Conservation (phyloP, 2,888 invertebrate genomes). For the Cryptus armator region DNA sequence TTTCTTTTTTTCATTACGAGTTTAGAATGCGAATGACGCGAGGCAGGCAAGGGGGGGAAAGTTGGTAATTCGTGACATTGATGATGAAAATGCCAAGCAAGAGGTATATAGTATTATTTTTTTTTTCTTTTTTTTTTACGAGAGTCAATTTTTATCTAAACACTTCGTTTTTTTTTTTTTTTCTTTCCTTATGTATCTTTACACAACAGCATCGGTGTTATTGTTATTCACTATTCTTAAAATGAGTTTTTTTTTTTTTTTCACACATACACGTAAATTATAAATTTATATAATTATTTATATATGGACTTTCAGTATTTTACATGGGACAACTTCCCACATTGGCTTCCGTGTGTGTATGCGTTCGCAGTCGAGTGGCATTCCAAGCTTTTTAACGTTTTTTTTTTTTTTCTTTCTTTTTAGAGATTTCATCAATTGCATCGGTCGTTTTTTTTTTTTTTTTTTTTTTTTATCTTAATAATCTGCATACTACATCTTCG, state of each 20-base stretch:
- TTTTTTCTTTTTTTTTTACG: constrained; percentile 58
- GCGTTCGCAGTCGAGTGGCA: constrained; percentile 67
- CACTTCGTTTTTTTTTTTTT: constrained; percentile 57
- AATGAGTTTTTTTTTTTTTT: constrained; percentile 70
- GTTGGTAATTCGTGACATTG: constrained; percentile 73
- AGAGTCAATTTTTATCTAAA: constrained; percentile 67
- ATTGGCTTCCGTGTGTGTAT: constrained; percentile 64
- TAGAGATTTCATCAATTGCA: constrained; percentile 44
- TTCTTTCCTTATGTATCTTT: constrained; percentile 72
- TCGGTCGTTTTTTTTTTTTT: constrained; percentile 41
- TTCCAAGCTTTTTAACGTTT: constrained; percentile 46
- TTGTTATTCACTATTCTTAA: constrained; percentile 77
- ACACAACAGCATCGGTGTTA: constrained; percentile 75
- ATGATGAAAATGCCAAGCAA: constrained; percentile 76
- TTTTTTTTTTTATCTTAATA: background rate
- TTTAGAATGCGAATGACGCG: constrained; percentile 74
- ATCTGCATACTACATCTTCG: constrained; percentile 40
- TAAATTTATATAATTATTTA: constrained; percentile 77
- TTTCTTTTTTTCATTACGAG: constrained; percentile 69
- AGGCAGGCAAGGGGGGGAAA: constrained; percentile 70
- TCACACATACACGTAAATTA: constrained; percentile 72
- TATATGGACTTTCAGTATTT: constrained; percentile 82
- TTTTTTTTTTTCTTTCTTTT: constrained; percentile 35
- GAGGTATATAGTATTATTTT: constrained; percentile 67
- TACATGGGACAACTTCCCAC: constrained; percentile 76